Evolutionary conservation across 2,113 vertebrate genomes (phyloP).

Genomic region (Muscicapa adusta): DNA sequence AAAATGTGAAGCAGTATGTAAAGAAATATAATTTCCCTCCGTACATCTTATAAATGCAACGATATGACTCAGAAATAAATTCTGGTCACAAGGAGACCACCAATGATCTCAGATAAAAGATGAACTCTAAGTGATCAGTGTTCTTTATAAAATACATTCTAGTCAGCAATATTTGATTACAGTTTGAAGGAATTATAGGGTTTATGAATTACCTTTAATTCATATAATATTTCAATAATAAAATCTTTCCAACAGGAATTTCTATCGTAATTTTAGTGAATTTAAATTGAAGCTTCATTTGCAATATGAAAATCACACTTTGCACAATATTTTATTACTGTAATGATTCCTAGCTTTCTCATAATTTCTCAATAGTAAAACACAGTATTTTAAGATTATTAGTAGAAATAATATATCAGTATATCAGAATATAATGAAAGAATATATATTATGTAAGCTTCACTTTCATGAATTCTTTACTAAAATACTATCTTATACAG

Average conservation of each 20-base stretch:
- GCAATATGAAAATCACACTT: not conserved
- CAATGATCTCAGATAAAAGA: not conserved
- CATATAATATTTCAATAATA: not conserved
- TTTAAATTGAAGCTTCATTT: not conserved
- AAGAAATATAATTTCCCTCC: not conserved
- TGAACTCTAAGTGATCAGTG: not conserved
- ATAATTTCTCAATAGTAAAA: not conserved
- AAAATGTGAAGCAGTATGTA: not conserved
- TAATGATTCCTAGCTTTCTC: not conserved
- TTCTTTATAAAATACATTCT: not conserved
- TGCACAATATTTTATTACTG: not conserved
- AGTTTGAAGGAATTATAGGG: not conserved
- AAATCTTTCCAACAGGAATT: not conserved
- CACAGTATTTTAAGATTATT: not conserved
- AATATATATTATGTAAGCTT: not conserved
- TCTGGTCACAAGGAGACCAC: not conserved
- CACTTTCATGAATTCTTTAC: not conserved
- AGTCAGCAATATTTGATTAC: not conserved
- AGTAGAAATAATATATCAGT: not conserved
- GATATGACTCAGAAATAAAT: not conserved
- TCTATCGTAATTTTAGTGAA: not conserved
- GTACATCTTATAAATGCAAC: not conserved
- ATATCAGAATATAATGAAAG: not conserved
- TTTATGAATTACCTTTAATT: not conserved
- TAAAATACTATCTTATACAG: not conserved